Evolutionary conservation across 2,888 invertebrate species (phyloP), one percentile per base, ranked within the genome.

Genomic region (Melitaea athalia): DNA sequence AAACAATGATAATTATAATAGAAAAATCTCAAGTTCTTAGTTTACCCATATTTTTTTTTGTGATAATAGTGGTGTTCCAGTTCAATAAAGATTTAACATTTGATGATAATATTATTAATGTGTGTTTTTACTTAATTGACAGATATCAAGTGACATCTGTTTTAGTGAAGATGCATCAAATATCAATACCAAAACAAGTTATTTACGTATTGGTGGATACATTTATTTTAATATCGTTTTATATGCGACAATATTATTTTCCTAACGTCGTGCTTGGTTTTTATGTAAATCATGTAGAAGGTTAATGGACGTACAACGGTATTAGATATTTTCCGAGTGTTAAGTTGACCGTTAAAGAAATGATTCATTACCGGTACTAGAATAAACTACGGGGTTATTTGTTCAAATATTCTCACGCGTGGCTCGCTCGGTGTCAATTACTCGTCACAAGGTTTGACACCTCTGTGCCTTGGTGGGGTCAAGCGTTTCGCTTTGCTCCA

Each of bases 361-460:
- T 91, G 88, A 91, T 89, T 91, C 91, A 91, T 91, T 89, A 88
- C 87, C 83, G 81, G 85, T 80, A 84, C 88, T 85, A 88, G 87
- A 87, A 89, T 86, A 88, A 89, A 90, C 89, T 85, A 78, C 81
- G 82, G 83, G 83, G 85, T 82, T 89, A 85, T 89, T 91, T 92
- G 89, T 90, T 86, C 85, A 89, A 87, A 91, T 87, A 86, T 91
- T 92, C 91, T 91, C 92, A 92, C 91, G 91, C 87, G 85, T 85
- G 82, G 80, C 80, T 78, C 79, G 79, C 80, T 79, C 78, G 83
- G 85, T 86, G 89, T 91, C 89, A 88, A 86, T 88, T 86, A 86
- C 84, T 82, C 77, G 82, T 81, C 81, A 83, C 81, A 81, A 85
- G 85, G 85, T 89, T 87, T 88, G 89, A 91, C 91, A 91, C 88